phyloP scores from a whole-genome alignment of 2,888 invertebrate species.

The Diaphora mendica region DNA sequence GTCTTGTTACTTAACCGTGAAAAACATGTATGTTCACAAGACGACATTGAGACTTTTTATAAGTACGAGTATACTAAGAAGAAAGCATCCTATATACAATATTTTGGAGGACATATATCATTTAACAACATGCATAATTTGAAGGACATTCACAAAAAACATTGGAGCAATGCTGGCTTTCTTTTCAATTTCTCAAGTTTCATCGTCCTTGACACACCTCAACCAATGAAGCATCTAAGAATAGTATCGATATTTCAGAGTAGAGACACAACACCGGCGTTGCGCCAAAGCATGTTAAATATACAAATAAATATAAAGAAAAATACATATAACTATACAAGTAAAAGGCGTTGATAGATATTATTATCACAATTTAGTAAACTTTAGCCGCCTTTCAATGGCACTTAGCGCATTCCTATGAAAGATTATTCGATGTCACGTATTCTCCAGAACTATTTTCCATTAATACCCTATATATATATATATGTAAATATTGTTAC shows the following conservation, averaged over 20 bases:
- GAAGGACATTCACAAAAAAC: slow-evolving; percentile 36
- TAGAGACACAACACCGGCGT: background rate
- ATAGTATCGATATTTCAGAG: background rate
- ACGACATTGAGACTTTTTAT: slow-evolving; percentile 23
- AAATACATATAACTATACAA: slow-evolving; percentile 29
- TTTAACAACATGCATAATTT: slow-evolving; percentile 30
- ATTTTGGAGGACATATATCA: slow-evolving; percentile 41
- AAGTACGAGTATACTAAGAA: slow-evolving; percentile 21
- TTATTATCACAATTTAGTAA: slow-evolving; percentile 58
- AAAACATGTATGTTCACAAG: slow-evolving; percentile 21
- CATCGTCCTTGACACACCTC: background rate
- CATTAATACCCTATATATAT: slow-evolving; percentile 28
- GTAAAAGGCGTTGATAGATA: slow-evolving; percentile 49
- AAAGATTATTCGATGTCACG: slow-evolving; percentile 41
- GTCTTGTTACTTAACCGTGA: slow-evolving; percentile 27
- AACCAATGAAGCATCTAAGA: background rate
- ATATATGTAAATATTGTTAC: slow-evolving; percentile 35
- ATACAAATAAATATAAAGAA: slow-evolving; percentile 17
- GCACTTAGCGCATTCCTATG: slow-evolving; percentile 53
- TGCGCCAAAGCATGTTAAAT: background rate
- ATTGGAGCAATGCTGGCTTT: background rate
- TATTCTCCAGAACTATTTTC: slow-evolving; percentile 25
- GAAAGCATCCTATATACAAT: slow-evolving; percentile 43
- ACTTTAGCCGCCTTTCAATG: slow-evolving; percentile 51
- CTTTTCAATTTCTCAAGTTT: background rate